Evolutionary conservation across 2,113 vertebrate species (phyloP).

Genomic region (Apteryx owenii): DNA sequence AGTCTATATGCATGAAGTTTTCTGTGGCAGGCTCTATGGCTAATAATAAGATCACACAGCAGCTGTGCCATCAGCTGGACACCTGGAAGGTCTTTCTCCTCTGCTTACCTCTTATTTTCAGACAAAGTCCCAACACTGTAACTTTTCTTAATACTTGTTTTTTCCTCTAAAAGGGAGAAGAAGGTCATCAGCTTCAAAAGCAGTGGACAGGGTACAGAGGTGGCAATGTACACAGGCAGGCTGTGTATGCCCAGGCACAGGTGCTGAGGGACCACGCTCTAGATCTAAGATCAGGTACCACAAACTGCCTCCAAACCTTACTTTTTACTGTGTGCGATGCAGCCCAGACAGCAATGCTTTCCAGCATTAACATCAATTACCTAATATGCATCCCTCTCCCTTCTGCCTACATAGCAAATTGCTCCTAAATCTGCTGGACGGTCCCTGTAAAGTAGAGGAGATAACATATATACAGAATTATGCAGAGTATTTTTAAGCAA

Average conservation of each 20-base stretch:
- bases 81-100: not conserved
- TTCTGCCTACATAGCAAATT: not conserved
- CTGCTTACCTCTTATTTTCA: not conserved
- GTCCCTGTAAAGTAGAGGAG: not conserved
- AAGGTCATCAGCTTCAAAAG: not conserved
- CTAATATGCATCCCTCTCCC: not conserved
- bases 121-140: not conserved
- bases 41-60: not conserved
- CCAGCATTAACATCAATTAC: not conserved
- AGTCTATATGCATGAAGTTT: accelerated
- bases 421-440: not conserved
- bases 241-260: not conserved
- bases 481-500: not conserved
- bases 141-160: not conserved
- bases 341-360: not conserved
- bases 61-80: not conserved
- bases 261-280: not conserved
- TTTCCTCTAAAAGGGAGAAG: too few relatives aligned
- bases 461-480: not conserved
- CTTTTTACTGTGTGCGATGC: not conserved
- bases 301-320: not conserved
- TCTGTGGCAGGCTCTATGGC: not conserved
- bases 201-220: not conserved
- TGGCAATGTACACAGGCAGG: accelerated
- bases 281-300: not conserved